phyloP scores from a whole-genome alignment of 1,140 invertebrate genomes.

The Thaumatotibia leucotreta region DNA sequence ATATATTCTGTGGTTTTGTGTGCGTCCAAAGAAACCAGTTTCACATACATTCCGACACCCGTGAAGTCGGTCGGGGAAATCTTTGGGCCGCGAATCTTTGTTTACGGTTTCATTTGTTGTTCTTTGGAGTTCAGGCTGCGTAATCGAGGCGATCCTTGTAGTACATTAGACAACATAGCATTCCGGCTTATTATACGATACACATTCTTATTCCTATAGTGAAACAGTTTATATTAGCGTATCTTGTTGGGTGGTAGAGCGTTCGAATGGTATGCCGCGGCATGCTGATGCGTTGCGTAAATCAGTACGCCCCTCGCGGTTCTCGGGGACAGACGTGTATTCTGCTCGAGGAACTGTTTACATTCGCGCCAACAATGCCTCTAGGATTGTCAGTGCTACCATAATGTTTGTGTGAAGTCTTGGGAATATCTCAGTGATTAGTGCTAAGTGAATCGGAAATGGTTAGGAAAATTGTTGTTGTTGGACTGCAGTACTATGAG shows the following conservation, averaged over 20 bases:
- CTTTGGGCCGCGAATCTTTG: constrained; percentile 36
- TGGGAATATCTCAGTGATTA: constrained; percentile 34
- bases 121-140: constrained; percentile 51
- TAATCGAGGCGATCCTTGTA: constrained; percentile 69
- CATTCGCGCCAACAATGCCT: neutral
- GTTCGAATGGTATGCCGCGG: constrained; percentile 63
- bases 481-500: constrained; percentile 65
- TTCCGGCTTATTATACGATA: neutral
- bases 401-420: constrained; percentile 45
- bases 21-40: constrained; percentile 1
- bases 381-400: constrained; percentile 22
- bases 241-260: neutral
- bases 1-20: no score
- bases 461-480: constrained; percentile 68
- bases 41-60: neutral
- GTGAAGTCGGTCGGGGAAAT: constrained; percentile 35
- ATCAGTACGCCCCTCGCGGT: constrained; percentile 52
- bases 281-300: constrained; percentile 57
- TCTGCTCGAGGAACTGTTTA: constrained; percentile 3
- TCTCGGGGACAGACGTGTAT: constrained; percentile 42
- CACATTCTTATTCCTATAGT: neutral
- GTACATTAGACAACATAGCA: neutral
- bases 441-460: constrained; percentile 46
- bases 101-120: constrained; percentile 50
- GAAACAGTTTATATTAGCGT: neutral